phyloP scores from a whole-genome alignment of 1,140 invertebrate species.

The Asobara japonica region DNA sequence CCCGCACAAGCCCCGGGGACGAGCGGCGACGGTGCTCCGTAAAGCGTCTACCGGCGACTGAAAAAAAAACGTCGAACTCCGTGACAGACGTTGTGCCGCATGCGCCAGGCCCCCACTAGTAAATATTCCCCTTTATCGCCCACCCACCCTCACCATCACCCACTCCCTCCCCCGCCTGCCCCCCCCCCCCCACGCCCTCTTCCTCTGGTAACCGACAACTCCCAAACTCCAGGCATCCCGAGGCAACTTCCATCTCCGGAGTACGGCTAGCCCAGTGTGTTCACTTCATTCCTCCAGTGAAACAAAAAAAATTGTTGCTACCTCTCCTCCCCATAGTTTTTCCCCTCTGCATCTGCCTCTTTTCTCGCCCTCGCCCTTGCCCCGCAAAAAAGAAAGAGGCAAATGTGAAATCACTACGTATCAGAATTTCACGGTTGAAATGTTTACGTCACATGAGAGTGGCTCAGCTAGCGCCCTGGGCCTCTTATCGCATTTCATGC shows the following conservation, averaged over 20 bases:
- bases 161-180: not conserved
- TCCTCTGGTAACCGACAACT: not conserved
- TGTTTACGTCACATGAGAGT: not conserved
- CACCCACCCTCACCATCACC: not conserved
- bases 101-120: conserved; percentile 47
- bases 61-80: conserved; percentile 59
- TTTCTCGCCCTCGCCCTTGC: not conserved
- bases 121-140: not conserved
- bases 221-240: not conserved
- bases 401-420: not conserved
- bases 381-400: too few relatives aligned
- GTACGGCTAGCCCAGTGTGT: conserved; percentile 3
- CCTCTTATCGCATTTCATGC: not conserved
- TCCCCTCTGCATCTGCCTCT: not conserved
- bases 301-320: not conserved
- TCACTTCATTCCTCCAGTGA: not conserved
- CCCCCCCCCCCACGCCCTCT: not conserved
- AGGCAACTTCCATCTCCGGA: conserved; percentile 26
- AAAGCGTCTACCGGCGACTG: conserved; percentile 63
- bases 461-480: not conserved
- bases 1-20: conserved; percentile 16
- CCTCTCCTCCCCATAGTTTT: not conserved
- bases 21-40: conserved; percentile 54
- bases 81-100: conserved; percentile 46
- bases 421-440: not conserved